phyloP scores from a whole-genome alignment of 2,113 vertebrate genomes.

The Oreocharis arfaki region DNA sequence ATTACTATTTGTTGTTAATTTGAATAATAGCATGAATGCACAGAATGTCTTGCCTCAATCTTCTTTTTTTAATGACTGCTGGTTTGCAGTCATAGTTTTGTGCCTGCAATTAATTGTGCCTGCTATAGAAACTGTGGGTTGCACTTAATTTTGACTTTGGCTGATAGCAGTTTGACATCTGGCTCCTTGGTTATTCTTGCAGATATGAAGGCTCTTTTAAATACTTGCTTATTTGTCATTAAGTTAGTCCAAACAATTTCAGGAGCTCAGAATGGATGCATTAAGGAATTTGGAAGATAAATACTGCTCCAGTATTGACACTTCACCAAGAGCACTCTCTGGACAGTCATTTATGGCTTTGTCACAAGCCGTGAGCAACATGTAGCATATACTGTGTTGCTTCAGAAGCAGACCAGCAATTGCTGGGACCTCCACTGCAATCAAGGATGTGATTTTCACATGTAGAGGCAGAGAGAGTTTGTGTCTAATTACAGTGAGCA shows the following conservation, averaged over 20 bases:
- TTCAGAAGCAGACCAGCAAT: background rate
- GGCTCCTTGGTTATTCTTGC: conserved; percentile 1
- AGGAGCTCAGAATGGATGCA: background rate
- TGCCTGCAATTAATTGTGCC: conserved; percentile 11
- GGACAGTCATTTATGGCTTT: background rate
- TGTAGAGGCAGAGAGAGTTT: background rate
- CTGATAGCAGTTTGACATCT: conserved; percentile 21
- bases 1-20: conserved; percentile 8
- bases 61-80: background rate
- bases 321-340: background rate
- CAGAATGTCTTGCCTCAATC: background rate
- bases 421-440: background rate
- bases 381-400: background rate
- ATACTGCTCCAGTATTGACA: background rate
- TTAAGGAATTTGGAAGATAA: background rate
- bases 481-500: background rate
- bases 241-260: background rate
- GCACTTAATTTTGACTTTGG: conserved; percentile 27
- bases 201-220: conserved; percentile 4
- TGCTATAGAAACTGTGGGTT: background rate
- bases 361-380: background rate
- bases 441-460: background rate
- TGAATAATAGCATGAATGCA: background rate
- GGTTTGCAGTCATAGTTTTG: background rate
- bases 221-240: background rate